Evolutionary conservation across 1,140 invertebrate species (phyloP), one percentile per base, ranked within the genome.

Genomic region (Littorina saxatilis): DNA sequence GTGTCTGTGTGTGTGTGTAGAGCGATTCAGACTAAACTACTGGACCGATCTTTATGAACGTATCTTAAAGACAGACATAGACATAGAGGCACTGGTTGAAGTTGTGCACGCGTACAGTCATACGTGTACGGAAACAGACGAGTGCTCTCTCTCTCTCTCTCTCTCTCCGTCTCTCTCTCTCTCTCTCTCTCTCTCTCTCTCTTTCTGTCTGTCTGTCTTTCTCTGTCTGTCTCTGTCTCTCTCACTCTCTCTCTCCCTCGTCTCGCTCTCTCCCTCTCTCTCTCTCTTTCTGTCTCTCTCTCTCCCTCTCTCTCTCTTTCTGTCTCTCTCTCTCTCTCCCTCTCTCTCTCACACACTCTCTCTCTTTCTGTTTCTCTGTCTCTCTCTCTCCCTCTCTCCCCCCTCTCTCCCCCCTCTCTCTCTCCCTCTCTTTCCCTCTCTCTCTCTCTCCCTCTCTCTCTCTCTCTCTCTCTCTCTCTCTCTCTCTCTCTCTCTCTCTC

Each of bases 101-200:
- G n/a, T n/a, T n/a, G n/a, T n/a, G n/a, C n/a, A n/a, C n/a, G n/a
- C n/a, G n/a, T n/a, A n/a, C n/a, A n/a, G n/a, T n/a, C n/a, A n/a
- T n/a, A n/a, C n/a, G n/a, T n/a, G n/a, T n/a, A n/a, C n/a, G n/a
- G n/a, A n/a, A n/a, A n/a, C 5, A 63, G 7, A 32, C n/a, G n/a
- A n/a, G n/a, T n/a, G n/a, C n/a, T n/a, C n/a, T n/a, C n/a, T n/a
- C n/a, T n/a, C n/a, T n/a, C 35, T 78, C 20, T 47, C 4, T 35
- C 20, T 39, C 11, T 13, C 55, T 78, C 29, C 35, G 9, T 47
- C 50, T 78, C 32, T 61, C 39, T 58, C 55, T 58, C 35, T 61
- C 32, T 72, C 43, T 70, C 43, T 72, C 79, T 29, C 27, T 52
- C 39, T 80, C 32, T 80, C 79, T 72, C 66, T 70, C 40, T 43